These are phyloP conservation scores for Chrysemys picta DNA, from an alignment of 2,113 vertebrate genomes.

Conservation along the genomic window DNA sequence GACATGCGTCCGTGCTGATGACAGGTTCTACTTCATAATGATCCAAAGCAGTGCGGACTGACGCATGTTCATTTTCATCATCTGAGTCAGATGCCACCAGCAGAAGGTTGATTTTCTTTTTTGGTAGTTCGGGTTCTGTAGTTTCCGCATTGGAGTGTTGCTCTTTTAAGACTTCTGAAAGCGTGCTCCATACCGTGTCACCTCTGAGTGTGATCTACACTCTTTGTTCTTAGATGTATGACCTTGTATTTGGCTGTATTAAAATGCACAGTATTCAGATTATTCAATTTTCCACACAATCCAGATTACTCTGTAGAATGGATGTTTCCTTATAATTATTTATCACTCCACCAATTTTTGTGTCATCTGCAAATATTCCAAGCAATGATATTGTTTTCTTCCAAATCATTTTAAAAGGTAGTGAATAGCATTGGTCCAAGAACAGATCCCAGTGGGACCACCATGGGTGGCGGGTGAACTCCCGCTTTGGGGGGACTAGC, in stretches of 20 bases:
- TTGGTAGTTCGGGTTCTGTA: no score
- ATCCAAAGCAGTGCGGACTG: no score
- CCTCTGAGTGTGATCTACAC: not conserved
- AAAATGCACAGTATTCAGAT: not conserved
- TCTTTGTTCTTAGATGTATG: not conserved
- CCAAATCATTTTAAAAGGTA: not conserved
- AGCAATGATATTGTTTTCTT: not conserved
- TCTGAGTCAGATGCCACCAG: no score
- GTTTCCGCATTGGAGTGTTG: no score
- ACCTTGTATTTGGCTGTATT: not conserved
- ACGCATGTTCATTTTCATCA: no score
- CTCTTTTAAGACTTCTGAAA: no score
- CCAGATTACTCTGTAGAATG: not conserved
- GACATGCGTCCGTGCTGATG: no score
- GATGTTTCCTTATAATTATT: not conserved
- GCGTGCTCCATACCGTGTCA: not conserved
- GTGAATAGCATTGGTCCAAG: not conserved
- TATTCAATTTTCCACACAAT: not conserved
- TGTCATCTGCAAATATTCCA: not conserved
- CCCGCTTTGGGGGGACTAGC: no score
- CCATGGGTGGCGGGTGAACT: no score
- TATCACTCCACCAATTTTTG: not conserved
- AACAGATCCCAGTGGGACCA: not conserved
- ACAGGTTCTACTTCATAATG: no score
- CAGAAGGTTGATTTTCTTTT: no score